phyloP scores from a whole-genome alignment of 2,797 vertebrate species.

The Momotus momota region DNA sequence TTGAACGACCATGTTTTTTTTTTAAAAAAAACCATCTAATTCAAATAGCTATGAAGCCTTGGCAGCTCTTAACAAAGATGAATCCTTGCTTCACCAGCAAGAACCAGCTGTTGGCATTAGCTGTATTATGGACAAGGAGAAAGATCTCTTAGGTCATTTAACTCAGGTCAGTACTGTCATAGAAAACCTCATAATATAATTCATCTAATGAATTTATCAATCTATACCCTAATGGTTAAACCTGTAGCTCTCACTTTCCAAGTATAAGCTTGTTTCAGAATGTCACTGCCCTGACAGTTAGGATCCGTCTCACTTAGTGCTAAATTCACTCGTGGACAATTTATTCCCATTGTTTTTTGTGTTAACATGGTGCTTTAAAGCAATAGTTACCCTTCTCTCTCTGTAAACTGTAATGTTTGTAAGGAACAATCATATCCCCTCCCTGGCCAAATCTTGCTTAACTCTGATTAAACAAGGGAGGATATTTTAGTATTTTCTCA shows the following conservation, averaged over 20 bases:
- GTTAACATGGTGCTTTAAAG: not conserved
- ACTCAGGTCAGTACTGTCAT: not conserved
- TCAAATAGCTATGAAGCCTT: slow-evolving; percentile 26
- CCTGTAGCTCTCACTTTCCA: not conserved
- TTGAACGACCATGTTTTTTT: not conserved
- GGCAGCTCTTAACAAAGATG: slow-evolving; percentile 22
- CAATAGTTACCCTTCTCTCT: not conserved
- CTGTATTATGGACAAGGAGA: not conserved
- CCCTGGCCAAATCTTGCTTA: not conserved
- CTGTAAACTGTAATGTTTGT: not conserved
- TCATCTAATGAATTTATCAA: not conserved
- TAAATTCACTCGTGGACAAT: not conserved
- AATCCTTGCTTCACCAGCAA: not conserved
- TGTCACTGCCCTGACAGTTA: not conserved
- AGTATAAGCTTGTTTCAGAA: not conserved
- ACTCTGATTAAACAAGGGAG: not conserved
- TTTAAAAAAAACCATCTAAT: not conserved
- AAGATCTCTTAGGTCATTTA: not conserved
- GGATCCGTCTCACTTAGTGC: not conserved
- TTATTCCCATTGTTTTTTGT: not conserved
- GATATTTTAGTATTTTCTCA: not conserved
- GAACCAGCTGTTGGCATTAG: not conserved
- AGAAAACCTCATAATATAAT: not conserved
- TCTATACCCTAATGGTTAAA: not conserved
- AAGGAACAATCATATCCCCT: not conserved